Base-by-base conservation (phyloP, 1,140 invertebrate species). In the Yoshiicerus persimilis region DNA sequence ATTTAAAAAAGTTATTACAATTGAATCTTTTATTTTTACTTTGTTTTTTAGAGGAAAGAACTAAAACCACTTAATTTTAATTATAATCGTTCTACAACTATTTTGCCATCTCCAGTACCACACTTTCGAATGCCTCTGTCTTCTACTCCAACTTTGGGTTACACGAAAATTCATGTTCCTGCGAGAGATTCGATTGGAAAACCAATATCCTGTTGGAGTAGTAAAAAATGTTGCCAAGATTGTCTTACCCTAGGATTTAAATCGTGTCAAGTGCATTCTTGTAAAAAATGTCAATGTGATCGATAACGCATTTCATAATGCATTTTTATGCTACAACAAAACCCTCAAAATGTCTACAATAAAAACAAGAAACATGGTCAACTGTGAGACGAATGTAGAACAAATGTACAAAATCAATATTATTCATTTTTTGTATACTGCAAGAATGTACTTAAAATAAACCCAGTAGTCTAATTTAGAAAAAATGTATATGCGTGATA, bases 261-360 rank as follows among this genome's bases (percentile, higher is more conserved):
- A 32, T 27, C 62, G 4, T 64, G 85, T 30, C n/a, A 64, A 34
- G 64, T 86, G 1, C 85, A 86, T 86, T 86, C 85, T 0, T 66
- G 56, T 32, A 34, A 86, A 66, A 86, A 86, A 56, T 86, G 85
- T 86, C 85, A 86, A 39, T 86, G 85, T 25, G 56, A 86, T 34
- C 64, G 23, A n/a, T 66, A 86, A 25, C 34, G 2, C 41, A 39
- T 8, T 11, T 39, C 9, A 39, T 39, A 3, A 11, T 39, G 38
- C 13, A 1, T 39, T 8, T 39, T 8, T 11, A 11, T 8, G 2
- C 38, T 39, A 6, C 13, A 39, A 11, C 9, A 39, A 39, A 39
- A 39, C 13, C 6, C 38, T 8, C 38, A n/a, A n/a, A n/a, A n/a
- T n/a, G n/a, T n/a, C n/a, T n/a, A n/a, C n/a, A n/a, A n/a, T n/a